These are phyloP conservation scores for Pseudochirops corinnae DNA, from an alignment of 2,797 vertebrate genomes.

Conservation along the genomic window DNA sequence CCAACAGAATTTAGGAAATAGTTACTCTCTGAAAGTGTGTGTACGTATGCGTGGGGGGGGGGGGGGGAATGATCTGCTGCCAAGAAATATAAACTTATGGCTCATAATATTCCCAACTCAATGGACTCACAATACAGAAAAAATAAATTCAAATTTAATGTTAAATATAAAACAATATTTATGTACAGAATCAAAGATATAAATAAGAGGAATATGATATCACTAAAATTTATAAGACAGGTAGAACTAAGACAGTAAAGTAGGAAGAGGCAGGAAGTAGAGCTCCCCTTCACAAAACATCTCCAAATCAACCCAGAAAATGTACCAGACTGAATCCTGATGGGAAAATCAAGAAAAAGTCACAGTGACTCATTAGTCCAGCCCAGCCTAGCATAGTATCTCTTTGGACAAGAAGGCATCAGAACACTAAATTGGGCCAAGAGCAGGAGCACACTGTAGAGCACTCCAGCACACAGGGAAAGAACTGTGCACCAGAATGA, in stretches of 20 bases:
- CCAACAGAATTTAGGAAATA: constrained; percentile 35
- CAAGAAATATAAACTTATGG: constrained; percentile 36
- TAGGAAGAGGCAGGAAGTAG: background rate
- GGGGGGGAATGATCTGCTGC: background rate
- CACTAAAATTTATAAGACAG: background rate
- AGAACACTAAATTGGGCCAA: background rate
- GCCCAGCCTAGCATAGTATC: background rate
- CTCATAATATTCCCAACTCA: constrained; percentile 10
- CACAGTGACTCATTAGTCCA: background rate
- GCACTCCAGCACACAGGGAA: background rate
- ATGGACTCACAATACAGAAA: constrained; percentile 37
- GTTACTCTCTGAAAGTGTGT: constrained; percentile 15
- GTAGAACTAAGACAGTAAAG: background rate
- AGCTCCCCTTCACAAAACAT: background rate
- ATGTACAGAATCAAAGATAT: constrained; percentile 10
- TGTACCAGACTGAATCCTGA: background rate
- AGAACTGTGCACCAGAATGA: background rate
- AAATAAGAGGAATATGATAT: background rate
- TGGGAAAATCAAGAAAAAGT: background rate
- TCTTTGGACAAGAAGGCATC: background rate
- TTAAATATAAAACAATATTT: constrained; percentile 46
- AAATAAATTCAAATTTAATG: constrained; percentile 22
- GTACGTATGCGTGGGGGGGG: background rate
- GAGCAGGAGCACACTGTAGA: background rate
- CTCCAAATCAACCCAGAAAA: background rate